Evolutionary conservation across 2,888 invertebrate genomes (phyloP).

Genomic region (Phortica magna): DNA sequence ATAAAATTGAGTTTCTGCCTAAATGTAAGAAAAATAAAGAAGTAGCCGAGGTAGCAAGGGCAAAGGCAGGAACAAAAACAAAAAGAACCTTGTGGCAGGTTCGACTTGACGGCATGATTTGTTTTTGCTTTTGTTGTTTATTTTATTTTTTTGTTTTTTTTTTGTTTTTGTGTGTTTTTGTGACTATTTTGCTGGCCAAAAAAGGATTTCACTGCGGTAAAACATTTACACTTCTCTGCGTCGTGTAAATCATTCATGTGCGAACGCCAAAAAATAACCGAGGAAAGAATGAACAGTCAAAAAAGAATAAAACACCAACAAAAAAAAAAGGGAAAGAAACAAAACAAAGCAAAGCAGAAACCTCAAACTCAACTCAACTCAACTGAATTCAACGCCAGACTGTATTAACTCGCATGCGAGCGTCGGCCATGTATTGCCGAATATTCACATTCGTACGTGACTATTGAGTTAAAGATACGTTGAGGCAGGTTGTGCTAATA

Average conservation of each 20-base stretch:
- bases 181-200: neutral
- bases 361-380: neutral
- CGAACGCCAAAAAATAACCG: constrained; percentile 34
- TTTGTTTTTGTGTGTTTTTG: no score
- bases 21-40: neutral
- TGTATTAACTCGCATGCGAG: constrained; percentile 20
- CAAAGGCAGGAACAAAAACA: neutral
- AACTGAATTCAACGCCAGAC: neutral
- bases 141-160: no score
- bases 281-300: constrained; percentile 4
- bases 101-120: neutral
- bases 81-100: constrained; percentile 13
- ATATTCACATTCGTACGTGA: constrained; percentile 70
- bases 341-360: constrained; percentile 1
- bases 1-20: constrained; percentile 3
- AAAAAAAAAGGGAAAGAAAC: neutral
- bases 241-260: constrained; percentile 68
- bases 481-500: constrained; percentile 71
- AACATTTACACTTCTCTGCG: constrained; percentile 66
- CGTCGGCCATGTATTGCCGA: constrained; percentile 44
- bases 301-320: neutral
- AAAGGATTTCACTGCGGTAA: constrained; percentile 60
- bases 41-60: neutral
- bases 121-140: neutral
- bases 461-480: constrained; percentile 67